Percentiles rank a stretch among this genome's conserved stretches.
Conservation (phyloP, 2,113 vertebrate genomes). For the Pseudorhombus dupliciocellatus region DNA sequence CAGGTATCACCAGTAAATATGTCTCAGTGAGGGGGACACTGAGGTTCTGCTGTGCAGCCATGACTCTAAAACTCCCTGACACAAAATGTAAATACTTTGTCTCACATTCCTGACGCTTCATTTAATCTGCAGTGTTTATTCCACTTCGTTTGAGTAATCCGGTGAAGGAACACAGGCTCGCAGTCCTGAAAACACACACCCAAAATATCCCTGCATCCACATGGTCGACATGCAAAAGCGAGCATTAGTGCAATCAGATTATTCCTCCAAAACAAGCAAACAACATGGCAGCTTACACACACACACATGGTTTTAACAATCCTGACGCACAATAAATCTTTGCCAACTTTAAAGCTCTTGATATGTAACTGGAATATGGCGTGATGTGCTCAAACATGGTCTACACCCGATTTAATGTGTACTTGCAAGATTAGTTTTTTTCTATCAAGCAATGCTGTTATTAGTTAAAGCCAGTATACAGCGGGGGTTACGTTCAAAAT, state of each 20-base stretch:
- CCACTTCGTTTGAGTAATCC: slow-evolving; percentile 42
- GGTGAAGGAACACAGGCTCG: not conserved
- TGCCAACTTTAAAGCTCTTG: not conserved
- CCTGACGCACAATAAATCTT: not conserved
- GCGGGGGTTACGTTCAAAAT: not conserved
- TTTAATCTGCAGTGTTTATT: slow-evolving; percentile 27
- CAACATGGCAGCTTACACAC: slow-evolving; percentile 41
- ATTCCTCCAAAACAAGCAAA: slow-evolving; percentile 42
- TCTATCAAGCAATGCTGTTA: not conserved
- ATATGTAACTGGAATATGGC: slow-evolving; percentile 3
- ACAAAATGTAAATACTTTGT: not conserved
- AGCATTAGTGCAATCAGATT: slow-evolving; percentile 51
- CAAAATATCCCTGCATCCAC: slow-evolving; percentile 6
- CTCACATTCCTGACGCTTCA: not conserved
- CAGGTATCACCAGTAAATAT: too few relatives aligned
- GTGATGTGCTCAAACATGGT: slow-evolving; percentile 6
- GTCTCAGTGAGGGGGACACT: not conserved
- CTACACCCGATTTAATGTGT: not conserved
- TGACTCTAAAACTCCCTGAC: not conserved
- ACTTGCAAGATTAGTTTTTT: slow-evolving; percentile 1
- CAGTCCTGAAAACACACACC: not conserved
- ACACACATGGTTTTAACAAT: slow-evolving; percentile 9
- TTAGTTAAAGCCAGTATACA: not conserved
- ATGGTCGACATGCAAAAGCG: slow-evolving; percentile 33
- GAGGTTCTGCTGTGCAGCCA: not conserved